Evolutionary conservation across 2,113 vertebrate genomes (phyloP).

Genomic region (Coryphaenoides rupestris): DNA sequence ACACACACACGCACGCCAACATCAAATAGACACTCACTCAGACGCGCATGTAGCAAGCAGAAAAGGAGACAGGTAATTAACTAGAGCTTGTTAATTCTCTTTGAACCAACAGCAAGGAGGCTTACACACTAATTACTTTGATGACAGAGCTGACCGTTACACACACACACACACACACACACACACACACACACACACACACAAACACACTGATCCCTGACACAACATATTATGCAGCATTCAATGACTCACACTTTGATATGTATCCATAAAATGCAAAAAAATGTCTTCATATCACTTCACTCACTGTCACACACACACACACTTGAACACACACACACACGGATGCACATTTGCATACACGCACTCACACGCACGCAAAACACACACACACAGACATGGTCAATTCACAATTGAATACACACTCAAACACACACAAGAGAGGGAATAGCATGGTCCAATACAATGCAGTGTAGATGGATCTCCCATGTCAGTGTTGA

Average conservation of each 20-base stretch:
- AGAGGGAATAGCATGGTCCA: neutral
- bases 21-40: too few species aligned
- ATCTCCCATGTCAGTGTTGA: conserved; percentile 58
- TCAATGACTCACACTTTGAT: conserved; percentile 44
- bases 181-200: conserved; percentile 23
- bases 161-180: conserved; percentile 5
- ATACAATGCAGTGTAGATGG: conserved; percentile 15
- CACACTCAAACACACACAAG: conserved; percentile 3
- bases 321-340: conserved; percentile 16
- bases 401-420: conserved; percentile 8
- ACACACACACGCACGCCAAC: too few species aligned
- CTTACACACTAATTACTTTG: conserved; percentile 73
- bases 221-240: conserved; percentile 44
- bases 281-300: neutral
- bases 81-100: conserved; percentile 70
- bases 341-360: conserved; percentile 2
- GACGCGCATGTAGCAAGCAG: conserved; percentile 61
- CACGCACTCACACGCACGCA: neutral
- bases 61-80: conserved; percentile 72
- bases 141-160: conserved; percentile 60
- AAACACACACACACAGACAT: neutral
- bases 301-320: neutral
- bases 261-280: conserved; percentile 49
- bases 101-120: conserved; percentile 68
- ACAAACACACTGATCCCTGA: too few species aligned